These are phyloP conservation scores for Kradibia gibbosae DNA, from an alignment of 1,140 invertebrate genomes.

Conservation along the genomic window DNA sequence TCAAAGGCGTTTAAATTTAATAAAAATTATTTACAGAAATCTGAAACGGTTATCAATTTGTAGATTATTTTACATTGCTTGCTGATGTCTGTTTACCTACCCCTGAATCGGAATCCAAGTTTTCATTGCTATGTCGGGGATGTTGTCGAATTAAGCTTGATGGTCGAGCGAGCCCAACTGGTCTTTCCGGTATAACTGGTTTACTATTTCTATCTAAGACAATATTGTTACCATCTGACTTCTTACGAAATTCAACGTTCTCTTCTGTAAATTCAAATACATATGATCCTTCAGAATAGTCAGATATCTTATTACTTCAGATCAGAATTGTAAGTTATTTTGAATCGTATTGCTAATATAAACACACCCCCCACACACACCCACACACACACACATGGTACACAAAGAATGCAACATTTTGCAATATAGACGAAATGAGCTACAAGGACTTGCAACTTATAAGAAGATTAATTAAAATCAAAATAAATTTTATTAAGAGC, in stretches of 20 bases:
- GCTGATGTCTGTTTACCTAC: slow-evolving; percentile 60
- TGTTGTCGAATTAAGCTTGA: slow-evolving; percentile 73
- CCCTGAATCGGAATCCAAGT: slow-evolving; percentile 65
- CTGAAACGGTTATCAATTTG: background rate
- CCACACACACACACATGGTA: too few species aligned
- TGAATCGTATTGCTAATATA: background rate
- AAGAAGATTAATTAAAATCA: too few species aligned
- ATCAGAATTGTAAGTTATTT: background rate
- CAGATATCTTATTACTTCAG: background rate
- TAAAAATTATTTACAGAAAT: slow-evolving; percentile 19
- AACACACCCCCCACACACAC: too few species aligned
- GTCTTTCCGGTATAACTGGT: slow-evolving; percentile 81
- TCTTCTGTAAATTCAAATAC: slow-evolving; percentile 59
- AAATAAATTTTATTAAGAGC: background rate
- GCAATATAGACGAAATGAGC: too few species aligned
- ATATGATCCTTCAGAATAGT: background rate
- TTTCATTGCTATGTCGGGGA: slow-evolving; percentile 65
- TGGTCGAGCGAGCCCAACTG: slow-evolving; percentile 77
- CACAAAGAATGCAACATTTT: too few species aligned
- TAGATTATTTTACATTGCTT: background rate
- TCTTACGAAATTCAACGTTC: slow-evolving; percentile 65
- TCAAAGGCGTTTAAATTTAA: slow-evolving; percentile 2
- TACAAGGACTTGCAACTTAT: too few species aligned
- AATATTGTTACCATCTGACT: slow-evolving; percentile 59
- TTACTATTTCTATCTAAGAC: slow-evolving; percentile 71